phyloP scores from a whole-genome alignment of 2,113 vertebrate genomes.

The Caretta caretta region DNA sequence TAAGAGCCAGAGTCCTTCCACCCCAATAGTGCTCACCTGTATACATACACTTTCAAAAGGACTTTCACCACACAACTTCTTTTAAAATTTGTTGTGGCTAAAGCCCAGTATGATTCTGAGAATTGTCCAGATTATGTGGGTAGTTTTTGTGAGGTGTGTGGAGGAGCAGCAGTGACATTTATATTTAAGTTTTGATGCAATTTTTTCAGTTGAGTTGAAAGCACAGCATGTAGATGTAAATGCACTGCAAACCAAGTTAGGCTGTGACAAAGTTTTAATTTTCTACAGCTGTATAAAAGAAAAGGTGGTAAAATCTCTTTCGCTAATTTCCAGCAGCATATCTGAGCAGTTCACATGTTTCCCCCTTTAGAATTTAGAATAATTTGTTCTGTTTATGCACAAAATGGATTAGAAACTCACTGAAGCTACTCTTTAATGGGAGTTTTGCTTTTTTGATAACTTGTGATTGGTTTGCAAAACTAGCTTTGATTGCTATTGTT shows the following conservation, averaged over 20 bases:
- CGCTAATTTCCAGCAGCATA: background rate
- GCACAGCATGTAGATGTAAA: background rate
- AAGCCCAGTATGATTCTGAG: background rate
- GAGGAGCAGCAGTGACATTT: background rate
- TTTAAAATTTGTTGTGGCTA: background rate
- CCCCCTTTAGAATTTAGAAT: background rate
- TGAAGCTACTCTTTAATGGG: background rate
- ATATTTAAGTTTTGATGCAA: background rate
- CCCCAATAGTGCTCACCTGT: background rate
- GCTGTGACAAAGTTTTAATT: too few species aligned
- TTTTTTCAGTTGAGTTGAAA: background rate
- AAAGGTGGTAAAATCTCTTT: background rate
- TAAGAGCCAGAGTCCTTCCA: background rate
- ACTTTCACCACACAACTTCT: background rate
- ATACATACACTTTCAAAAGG: background rate
- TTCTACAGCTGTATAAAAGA: too few species aligned
- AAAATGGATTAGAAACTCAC: background rate
- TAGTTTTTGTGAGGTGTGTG: background rate
- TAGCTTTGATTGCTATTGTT: background rate
- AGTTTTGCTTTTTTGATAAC: background rate
- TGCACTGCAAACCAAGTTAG: too few species aligned
- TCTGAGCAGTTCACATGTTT: background rate
- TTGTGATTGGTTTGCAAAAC: background rate
- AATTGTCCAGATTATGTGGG: background rate
- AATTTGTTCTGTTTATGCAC: fast-evolving